Evolutionary conservation across 2,113 vertebrate genomes (phyloP), one percentile per base, ranked within the genome.

Genomic region (Naja naja): DNA sequence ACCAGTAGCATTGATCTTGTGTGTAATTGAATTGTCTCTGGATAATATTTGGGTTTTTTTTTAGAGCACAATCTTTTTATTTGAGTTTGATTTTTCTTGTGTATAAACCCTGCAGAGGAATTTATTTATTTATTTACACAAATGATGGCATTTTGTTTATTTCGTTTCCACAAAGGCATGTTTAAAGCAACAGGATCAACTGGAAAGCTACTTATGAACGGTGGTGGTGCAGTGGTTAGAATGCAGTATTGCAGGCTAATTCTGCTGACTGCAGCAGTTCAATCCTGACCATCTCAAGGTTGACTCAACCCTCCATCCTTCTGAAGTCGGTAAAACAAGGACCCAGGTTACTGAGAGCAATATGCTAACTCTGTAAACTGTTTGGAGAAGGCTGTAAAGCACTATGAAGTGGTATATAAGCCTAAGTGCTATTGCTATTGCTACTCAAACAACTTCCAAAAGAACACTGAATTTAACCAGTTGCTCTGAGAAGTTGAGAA

Each of bases 21-120:
- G 92, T 91, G 95, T 95, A 96, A 97, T 94, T 96, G 95, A 95
- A 94, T 95, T 96, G 92, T 90, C 92, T 45, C 81, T 91, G 92
- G 93, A 92, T 96, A 1, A 95, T 92, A 90, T 94, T 93, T 69
- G 95, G 94, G 94, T 91, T 85, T 93, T 93, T 92, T 95, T 93
- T 95, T 93, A 95, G 90, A 91, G 0, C 91, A 85, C 81, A 43
- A 14, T 91, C 6, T 94, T 97, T 96, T 93, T 95, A 96, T 92
- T 94, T 90, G 94, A 0, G 1, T 55, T 90, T 93, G 92, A 0
- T 93, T 93, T 89, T 64, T 93, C 93, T 96, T 94, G 34, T 53
- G 89, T 0, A 92, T 92, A 64, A 87, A 27, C 0, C 43, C 92
- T 86, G 39, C 81, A 64, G 91, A 0, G 55, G 1, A 86, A 30